phyloP scores from a whole-genome alignment of 2,113 vertebrate genomes.

The Corapipo altera region DNA sequence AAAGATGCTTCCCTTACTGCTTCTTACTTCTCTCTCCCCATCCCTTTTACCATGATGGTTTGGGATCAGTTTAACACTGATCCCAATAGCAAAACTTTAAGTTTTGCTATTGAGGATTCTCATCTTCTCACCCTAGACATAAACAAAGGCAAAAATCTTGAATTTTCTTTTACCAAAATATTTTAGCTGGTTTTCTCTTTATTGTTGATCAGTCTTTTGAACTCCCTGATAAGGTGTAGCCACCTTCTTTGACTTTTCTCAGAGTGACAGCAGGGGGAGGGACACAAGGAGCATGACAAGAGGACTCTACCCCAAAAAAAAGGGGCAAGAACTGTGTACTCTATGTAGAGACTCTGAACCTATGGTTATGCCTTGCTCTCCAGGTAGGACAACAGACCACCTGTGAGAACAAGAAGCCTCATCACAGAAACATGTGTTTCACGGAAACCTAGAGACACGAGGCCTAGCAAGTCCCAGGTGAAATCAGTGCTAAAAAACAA shows the following conservation, averaged over 20 bases:
- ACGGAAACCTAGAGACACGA: background rate
- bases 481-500: background rate
- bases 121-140: background rate
- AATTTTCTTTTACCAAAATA: background rate
- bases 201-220: background rate
- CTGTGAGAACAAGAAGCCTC: background rate
- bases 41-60: background rate
- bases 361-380: background rate
- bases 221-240: background rate
- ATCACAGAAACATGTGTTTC: background rate
- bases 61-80: background rate
- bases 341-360: background rate
- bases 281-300: background rate
- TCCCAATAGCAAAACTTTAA: no score
- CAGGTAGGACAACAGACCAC: background rate
- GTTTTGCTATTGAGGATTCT: background rate
- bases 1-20: background rate
- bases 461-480: background rate
- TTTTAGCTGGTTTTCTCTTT: background rate
- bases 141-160: background rate
- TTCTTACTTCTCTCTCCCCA: background rate
- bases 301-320: background rate
- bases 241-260: background rate
- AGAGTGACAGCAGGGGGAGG: background rate
- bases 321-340: accelerated